These are phyloP conservation scores for Graphium colonna DNA, from an alignment of 2,888 invertebrate genomes.

Conservation along the genomic window DNA sequence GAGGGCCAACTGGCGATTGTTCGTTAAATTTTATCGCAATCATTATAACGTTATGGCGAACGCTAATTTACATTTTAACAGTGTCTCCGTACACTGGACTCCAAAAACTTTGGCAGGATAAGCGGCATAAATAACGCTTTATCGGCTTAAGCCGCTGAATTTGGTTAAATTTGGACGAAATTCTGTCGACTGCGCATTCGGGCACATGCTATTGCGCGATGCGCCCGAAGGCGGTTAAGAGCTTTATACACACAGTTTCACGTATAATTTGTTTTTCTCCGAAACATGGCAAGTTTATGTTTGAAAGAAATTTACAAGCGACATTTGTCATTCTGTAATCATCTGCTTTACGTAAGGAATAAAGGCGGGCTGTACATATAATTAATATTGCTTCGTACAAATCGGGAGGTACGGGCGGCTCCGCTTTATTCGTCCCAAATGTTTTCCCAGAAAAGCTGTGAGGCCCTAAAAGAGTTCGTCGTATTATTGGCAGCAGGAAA, in stretches of 20 bases:
- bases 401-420: too few relatives aligned
- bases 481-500: not conserved
- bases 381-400: too few relatives aligned
- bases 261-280: not conserved
- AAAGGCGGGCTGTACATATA: too few relatives aligned
- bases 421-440: not conserved
- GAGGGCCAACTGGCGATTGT: not conserved
- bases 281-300: too few relatives aligned
- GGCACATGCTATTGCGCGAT: not conserved
- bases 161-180: not conserved
- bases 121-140: constrained; percentile 8
- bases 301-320: too few relatives aligned
- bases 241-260: not conserved
- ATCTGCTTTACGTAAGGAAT: too few relatives aligned
- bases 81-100: not conserved
- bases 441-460: not conserved
- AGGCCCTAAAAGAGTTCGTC: not conserved
- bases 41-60: not conserved
- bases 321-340: too few relatives aligned
- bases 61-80: not conserved
- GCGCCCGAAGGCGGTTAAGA: not conserved
- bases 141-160: constrained; percentile 3
- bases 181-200: not conserved
- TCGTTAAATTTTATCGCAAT: constrained; percentile 3
- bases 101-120: constrained; percentile 4